Evolutionary conservation across 1,140 invertebrate species (phyloP).

Genomic region (Trachymyrmex cornetzi): DNA sequence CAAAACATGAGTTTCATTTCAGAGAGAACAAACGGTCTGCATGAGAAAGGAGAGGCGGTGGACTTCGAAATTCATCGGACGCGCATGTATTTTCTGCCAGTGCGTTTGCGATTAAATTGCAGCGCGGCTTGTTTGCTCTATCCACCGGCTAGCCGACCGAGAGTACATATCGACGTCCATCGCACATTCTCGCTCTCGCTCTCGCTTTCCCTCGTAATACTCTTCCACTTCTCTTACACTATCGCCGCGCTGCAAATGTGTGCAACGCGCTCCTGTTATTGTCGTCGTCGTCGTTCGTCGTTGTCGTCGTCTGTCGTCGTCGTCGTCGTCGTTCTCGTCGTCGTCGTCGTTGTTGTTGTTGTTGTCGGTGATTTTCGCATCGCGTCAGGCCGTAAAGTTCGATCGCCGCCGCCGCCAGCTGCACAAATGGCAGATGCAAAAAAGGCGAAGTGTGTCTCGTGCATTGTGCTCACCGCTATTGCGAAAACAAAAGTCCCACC

Average conservation of each 20-base stretch:
- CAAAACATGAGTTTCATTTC: slow-evolving; percentile 23
- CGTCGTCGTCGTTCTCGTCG: neutral
- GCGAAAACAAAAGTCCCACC: slow-evolving; percentile 71
- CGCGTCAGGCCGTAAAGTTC: slow-evolving; percentile 58
- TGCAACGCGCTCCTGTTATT: slow-evolving; percentile 28
- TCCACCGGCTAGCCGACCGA: slow-evolving; percentile 37
- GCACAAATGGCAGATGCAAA: slow-evolving; percentile 66
- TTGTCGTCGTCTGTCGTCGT: slow-evolving; percentile 9
- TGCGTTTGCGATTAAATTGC: slow-evolving; percentile 64
- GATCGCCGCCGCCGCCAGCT: slow-evolving; percentile 54
- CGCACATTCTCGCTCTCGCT: neutral
- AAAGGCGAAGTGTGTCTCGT: slow-evolving; percentile 47
- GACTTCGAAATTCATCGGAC: slow-evolving; percentile 53
- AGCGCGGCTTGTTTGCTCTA: slow-evolving; percentile 59
- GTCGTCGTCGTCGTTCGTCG: neutral
- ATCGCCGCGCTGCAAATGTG: neutral
- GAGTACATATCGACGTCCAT: slow-evolving; percentile 56
- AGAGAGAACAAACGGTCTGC: neutral
- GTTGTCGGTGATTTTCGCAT: slow-evolving; percentile 52
- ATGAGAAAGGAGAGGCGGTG: slow-evolving; percentile 8
- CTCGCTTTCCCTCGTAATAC: slow-evolving; percentile 1
- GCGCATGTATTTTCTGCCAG: slow-evolving; percentile 57
- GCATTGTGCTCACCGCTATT: slow-evolving; percentile 63
- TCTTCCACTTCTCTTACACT: slow-evolving; percentile 12
- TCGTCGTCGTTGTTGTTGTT: slow-evolving; percentile 33